A percentile compares a stretch with the other conserved stretches of the same genome.
These are phyloP conservation scores for Pantherophis vulpinus DNA, from an alignment of 2,797 vertebrate species.

Conservation along the genomic window DNA sequence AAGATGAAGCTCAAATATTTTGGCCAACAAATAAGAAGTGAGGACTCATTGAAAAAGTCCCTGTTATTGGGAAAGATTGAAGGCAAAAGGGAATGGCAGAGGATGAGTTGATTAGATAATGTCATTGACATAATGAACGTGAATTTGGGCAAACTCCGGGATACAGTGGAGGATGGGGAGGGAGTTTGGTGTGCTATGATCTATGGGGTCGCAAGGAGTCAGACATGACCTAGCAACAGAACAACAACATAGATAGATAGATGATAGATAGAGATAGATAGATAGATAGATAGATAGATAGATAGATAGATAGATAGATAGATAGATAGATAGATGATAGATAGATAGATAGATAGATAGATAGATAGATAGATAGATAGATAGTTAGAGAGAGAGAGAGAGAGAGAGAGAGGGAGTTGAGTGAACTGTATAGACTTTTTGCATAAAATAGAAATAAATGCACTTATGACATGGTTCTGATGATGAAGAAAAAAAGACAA, in stretches of 20 bases:
- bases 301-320: too few relatives aligned
- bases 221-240: background rate
- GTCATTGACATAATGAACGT: background rate
- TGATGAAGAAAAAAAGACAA: background rate
- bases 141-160: background rate
- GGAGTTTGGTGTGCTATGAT: background rate
- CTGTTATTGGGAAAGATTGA: background rate
- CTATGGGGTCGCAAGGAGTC: background rate
- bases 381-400: too few relatives aligned
- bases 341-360: too few relatives aligned
- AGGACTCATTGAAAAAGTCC: background rate
- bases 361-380: too few relatives aligned
- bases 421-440: background rate
- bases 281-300: too few relatives aligned
- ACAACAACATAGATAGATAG: background rate
- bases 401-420: background rate
- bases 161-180: background rate
- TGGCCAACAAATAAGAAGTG: background rate
- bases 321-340: too few relatives aligned
- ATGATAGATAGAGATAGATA: too few relatives aligned
- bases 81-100: background rate
- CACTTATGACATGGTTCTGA: background rate
- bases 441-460: background rate
- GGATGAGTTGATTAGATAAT: background rate
- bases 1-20: background rate